These are phyloP conservation scores for Drosophila mimetica DNA, from an alignment of 2,888 invertebrate genomes.

Conservation along the genomic window DNA sequence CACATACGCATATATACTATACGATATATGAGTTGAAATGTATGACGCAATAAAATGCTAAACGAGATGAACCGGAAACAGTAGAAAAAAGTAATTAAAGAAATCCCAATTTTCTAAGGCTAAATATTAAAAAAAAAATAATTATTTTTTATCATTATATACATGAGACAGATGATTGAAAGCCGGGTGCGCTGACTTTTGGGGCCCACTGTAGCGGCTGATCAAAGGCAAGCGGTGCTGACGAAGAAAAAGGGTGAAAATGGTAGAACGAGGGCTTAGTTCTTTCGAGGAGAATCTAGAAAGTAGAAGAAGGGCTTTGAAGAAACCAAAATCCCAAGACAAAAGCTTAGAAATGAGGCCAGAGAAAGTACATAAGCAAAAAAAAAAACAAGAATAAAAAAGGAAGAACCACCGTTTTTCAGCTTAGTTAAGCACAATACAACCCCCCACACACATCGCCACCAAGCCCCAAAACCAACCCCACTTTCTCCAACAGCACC, in stretches of 20 bases:
- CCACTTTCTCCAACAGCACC: constrained; percentile 10
- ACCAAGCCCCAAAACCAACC: constrained; percentile 1
- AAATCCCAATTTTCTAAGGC: constrained; percentile 33
- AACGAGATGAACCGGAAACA: constrained; percentile 18
- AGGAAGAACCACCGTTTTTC: constrained; percentile 36
- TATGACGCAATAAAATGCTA: constrained; percentile 38
- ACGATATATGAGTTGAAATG: constrained; percentile 35
- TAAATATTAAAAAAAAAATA: constrained; percentile 29
- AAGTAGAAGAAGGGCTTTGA: constrained; percentile 2
- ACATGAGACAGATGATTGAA: constrained; percentile 13
- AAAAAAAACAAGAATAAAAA: not conserved
- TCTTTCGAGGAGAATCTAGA: not conserved
- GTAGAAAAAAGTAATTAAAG: constrained; percentile 7
- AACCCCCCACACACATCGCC: not conserved
- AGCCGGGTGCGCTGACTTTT: constrained; percentile 15
- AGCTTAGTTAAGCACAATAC: constrained; percentile 28
- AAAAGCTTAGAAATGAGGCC: constrained; percentile 20
- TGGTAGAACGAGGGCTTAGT: not conserved
- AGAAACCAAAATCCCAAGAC: constrained; percentile 8
- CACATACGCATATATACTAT: constrained; percentile 36
- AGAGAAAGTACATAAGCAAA: constrained; percentile 5
- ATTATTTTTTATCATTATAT: constrained; percentile 41
- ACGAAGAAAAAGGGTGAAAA: not conserved
- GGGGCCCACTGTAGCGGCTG: constrained; percentile 34
- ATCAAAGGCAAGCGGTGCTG: constrained; percentile 36